A percentile compares a stretch with the other conserved stretches of the same genome.
Conservation (phyloP, 1,140 invertebrate species). For the Zaprionus lachaisei region DNA sequence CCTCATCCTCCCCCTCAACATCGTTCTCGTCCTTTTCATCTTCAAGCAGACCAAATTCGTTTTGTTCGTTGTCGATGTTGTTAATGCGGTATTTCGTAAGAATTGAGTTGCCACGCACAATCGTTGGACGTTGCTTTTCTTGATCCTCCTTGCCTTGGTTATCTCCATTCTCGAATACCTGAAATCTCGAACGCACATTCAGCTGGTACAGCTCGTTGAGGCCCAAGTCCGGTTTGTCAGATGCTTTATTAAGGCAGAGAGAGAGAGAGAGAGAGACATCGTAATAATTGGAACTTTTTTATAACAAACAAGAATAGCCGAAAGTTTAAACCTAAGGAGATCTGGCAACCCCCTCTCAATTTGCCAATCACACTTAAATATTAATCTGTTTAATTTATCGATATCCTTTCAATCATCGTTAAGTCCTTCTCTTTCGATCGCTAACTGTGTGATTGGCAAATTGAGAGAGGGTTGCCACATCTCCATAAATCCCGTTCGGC, state of each 20-base stretch:
- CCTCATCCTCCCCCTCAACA: conserved; percentile 56
- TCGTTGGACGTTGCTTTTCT: conserved; percentile 46
- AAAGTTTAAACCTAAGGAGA: not conserved
- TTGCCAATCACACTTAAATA: no score
- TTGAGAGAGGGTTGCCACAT: no score
- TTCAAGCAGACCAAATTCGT: conserved; percentile 64
- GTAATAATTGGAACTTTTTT: not conserved
- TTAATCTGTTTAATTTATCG: no score
- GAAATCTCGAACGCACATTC: conserved; percentile 94
- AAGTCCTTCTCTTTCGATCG: no score
- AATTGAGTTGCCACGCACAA: conserved; percentile 90
- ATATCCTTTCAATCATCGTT: no score
- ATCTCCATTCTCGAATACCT: conserved; percentile 91
- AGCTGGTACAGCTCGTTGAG: conserved; percentile 92
- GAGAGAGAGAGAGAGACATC: not conserved
- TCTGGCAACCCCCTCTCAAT: no score
- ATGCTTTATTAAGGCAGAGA: conserved; percentile 86
- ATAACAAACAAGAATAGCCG: not conserved
- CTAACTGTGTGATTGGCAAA: no score
- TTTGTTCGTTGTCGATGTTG: conserved; percentile 56
- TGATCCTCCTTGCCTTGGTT: conserved; percentile 59
- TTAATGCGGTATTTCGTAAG: conserved; percentile 40
- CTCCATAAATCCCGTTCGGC: no score
- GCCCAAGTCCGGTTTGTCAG: conserved; percentile 94
- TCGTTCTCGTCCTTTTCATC: conserved; percentile 21